These are phyloP conservation scores for Isoperla grammatica DNA, from an alignment of 2,888 invertebrate species.

Conservation along the genomic window DNA sequence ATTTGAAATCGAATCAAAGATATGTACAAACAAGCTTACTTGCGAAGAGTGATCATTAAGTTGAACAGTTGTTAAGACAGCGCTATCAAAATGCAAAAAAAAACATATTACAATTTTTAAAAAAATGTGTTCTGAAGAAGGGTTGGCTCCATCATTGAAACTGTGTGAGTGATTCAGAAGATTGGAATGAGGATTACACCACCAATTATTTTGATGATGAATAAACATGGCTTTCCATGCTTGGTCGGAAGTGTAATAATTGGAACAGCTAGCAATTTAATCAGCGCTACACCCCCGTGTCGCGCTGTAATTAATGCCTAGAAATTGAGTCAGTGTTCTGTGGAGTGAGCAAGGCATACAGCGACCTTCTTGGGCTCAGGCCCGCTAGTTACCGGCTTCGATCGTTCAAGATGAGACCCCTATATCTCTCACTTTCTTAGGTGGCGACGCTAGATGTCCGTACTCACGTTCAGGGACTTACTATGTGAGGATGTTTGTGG, in stretches of 20 bases:
- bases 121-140: no score
- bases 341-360: background rate
- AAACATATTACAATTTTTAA: no score
- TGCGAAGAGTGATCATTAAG: no score
- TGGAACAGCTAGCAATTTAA: conserved; percentile 14
- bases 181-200: background rate
- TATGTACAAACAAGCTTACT: no score
- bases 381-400: no score
- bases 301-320: conserved; percentile 14
- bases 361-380: background rate
- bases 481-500: background rate
- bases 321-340: conserved; percentile 11
- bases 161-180: background rate
- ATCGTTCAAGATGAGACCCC: no score
- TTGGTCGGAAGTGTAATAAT: conserved; percentile 11
- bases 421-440: background rate
- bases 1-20: no score
- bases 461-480: background rate
- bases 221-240: conserved; percentile 12
- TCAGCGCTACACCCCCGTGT: conserved; percentile 6
- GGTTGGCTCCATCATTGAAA: no score
- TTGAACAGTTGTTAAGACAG: no score
- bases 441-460: background rate
- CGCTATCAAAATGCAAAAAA: no score
- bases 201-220: conserved; percentile 8